These are phyloP conservation scores for Danaus plexippus DNA, from an alignment of 1,140 invertebrate genomes.

Conservation along the genomic window DNA sequence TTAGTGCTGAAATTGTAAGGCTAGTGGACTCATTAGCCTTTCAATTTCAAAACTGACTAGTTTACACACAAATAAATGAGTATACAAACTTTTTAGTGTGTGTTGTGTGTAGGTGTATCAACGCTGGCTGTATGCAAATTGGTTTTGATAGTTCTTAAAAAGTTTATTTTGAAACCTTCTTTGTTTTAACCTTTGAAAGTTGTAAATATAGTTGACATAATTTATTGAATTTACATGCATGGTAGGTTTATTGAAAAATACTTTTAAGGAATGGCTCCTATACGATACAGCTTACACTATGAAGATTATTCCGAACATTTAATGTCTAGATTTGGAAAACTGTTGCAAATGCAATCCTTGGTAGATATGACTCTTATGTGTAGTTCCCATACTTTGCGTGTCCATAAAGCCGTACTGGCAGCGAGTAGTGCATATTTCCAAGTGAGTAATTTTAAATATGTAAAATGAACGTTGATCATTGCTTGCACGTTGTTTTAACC, in stretches of 20 bases:
- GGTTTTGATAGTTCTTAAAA: slow-evolving; percentile 1
- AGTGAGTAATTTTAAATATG: slow-evolving; percentile 39
- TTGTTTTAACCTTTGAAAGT: slow-evolving; percentile 27
- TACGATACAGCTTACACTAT: slow-evolving; percentile 70
- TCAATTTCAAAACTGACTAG: not conserved
- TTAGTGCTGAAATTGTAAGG: not conserved
- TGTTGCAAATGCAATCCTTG: slow-evolving; percentile 74
- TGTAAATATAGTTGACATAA: slow-evolving; percentile 7
- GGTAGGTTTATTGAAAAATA: not conserved
- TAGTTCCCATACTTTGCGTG: slow-evolving; percentile 74
- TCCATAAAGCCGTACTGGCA: slow-evolving; percentile 75
- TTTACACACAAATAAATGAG: slow-evolving; percentile 2
- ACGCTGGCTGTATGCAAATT: too few species aligned
- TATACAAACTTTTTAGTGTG: too few species aligned
- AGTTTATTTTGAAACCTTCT: slow-evolving; percentile 20
- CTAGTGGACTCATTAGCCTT: not conserved
- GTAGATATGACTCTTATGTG: slow-evolving; percentile 76
- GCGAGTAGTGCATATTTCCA: slow-evolving; percentile 77
- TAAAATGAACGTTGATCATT: not conserved
- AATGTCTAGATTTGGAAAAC: slow-evolving; percentile 72
- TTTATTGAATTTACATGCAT: too few species aligned
- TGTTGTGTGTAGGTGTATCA: too few species aligned
- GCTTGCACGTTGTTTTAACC: not conserved
- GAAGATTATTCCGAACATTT: slow-evolving; percentile 74
- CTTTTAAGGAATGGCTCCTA: slow-evolving; percentile 49